A percentile compares a stretch with the other conserved stretches of the same genome.
Evolutionary conservation across 2,113 vertebrate genomes (phyloP).

Genomic region (Hipposideros armiger): DNA sequence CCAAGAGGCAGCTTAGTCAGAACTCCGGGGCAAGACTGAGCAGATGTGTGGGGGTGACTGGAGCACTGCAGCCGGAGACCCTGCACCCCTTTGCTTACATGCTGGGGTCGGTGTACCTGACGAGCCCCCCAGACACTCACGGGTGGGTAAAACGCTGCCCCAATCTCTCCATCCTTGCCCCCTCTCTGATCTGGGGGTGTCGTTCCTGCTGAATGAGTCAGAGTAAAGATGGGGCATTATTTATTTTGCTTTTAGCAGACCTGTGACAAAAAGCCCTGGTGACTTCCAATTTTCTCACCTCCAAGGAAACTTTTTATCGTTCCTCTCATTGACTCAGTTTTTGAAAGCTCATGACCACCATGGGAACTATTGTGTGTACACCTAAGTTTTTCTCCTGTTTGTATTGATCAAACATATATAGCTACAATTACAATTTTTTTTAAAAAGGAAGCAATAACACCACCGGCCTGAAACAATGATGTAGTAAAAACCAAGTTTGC

Average conservation of each 20-base stretch:
- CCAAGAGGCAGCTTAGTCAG: neutral
- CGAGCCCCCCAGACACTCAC: neutral
- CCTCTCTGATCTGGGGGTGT: neutral
- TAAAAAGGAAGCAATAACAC: neutral
- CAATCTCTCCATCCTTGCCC: neutral
- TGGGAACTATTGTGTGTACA: neutral
- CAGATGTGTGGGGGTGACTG: rapidly evolving
- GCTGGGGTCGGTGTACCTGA: neutral
- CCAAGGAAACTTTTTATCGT: neutral
- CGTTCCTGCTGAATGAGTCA: neutral
- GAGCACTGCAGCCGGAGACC: neutral
- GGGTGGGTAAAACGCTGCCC: neutral
- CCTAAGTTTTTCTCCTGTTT: neutral
- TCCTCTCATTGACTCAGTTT: neutral
- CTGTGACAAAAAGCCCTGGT: neutral
- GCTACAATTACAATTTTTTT: neutral
- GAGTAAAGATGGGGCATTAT: neutral
- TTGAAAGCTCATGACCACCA: neutral
- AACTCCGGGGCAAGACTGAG: neutral
- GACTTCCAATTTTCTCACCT: neutral
- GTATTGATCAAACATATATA: neutral
- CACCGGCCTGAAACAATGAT: neutral
- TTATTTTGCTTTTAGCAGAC: neutral
- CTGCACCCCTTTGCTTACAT: neutral
- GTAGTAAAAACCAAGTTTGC: neutral